phyloP scores from a whole-genome alignment of 2,113 vertebrate species.

The Felis chaus region DNA sequence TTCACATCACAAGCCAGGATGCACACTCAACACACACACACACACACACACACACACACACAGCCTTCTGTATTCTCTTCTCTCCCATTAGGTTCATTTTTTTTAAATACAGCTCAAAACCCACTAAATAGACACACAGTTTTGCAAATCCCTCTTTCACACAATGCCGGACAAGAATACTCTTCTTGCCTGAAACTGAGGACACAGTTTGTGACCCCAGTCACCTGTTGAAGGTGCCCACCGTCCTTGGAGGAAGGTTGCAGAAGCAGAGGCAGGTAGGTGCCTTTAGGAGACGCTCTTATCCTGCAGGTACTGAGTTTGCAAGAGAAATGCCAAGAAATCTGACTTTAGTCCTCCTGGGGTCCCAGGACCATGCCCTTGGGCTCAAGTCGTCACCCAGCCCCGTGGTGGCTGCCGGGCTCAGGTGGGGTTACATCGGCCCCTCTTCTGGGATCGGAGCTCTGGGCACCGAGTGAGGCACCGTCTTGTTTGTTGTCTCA shows the following conservation, averaged over 20 bases:
- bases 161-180: neutral
- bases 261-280: no score
- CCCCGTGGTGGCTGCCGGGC: fast-evolving
- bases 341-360: neutral
- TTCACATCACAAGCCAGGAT: no score
- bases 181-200: neutral
- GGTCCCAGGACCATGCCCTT: neutral
- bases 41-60: fast-evolving
- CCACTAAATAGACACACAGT: neutral
- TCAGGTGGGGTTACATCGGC: no score
- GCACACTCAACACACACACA: neutral
- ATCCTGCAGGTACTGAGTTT: fast-evolving
- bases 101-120: neutral
- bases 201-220: neutral
- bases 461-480: neutral
- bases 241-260: fast-evolving
- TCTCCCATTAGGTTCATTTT: neutral
- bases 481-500: neutral
- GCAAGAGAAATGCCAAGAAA: neutral
- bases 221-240: fast-evolving
- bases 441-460: neutral
- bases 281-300: neutral
- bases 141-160: neutral
- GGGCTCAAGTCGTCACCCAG: fast-evolving
- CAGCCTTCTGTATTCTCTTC: neutral